phyloP scores from a whole-genome alignment of 2,797 vertebrate species.

The Choloepus didactylus region DNA sequence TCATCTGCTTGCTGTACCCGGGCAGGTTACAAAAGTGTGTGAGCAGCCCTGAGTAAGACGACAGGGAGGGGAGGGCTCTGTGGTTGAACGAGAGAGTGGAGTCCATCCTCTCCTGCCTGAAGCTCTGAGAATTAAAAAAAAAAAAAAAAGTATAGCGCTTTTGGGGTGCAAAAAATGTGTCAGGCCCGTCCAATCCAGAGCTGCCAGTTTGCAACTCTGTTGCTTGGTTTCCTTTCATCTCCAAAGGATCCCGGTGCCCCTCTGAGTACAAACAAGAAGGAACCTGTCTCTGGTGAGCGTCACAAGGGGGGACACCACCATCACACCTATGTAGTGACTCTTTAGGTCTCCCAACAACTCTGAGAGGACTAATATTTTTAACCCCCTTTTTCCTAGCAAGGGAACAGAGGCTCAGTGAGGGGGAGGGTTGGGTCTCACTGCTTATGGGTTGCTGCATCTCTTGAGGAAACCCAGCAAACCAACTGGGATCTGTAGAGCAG shows the following conservation, averaged over 20 bases:
- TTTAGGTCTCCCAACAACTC: neutral
- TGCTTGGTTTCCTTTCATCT: neutral
- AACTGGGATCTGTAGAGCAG: neutral
- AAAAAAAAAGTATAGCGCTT: neutral
- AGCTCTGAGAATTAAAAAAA: neutral
- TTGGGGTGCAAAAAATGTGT: neutral
- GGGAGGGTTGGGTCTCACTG: neutral
- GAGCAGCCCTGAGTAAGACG: neutral
- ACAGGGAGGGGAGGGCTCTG: fast-evolving
- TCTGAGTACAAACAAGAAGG: neutral
- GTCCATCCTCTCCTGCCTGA: fast-evolving
- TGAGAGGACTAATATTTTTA: neutral
- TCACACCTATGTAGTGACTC: neutral
- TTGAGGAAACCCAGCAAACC: neutral
- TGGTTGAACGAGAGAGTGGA: neutral
- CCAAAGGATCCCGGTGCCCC: neutral
- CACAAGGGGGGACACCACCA: fast-evolving
- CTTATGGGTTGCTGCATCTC: neutral
- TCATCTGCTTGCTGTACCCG: neutral
- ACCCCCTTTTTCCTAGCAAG: neutral
- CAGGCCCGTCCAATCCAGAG: neutral
- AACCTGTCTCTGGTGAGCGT: neutral
- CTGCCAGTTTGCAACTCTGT: neutral
- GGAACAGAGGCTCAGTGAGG: neutral
- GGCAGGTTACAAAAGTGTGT: neutral